Base-by-base conservation (phyloP, 2,888 invertebrate genomes). In the Apomyelois bistriatella region DNA sequence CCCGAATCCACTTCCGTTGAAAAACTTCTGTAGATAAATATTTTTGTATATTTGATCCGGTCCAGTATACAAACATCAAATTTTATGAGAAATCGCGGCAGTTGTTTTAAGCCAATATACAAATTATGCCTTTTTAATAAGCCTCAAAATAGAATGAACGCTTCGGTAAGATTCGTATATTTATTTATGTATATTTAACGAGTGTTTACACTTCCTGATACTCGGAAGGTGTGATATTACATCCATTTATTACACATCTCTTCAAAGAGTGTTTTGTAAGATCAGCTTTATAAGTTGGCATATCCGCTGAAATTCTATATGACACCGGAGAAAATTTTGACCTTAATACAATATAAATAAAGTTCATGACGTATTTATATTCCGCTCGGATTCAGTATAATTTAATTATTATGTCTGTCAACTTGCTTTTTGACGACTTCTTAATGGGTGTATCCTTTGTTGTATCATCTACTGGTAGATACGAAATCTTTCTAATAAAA, bases 21-120 rank as follows among this genome's bases (percentile, higher is more conserved):
- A 53, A 52, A 13, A 51, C 60, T 63, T 70, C 66, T 69, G 60
- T 57, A 58, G 51, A 59, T 42, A 48, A 50, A 48, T 54, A 53
- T 63, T 62, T 65, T 61, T 59, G 46, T 58, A 58, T 54, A 58
- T 59, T 59, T 58, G 51, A 57, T 54, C 51, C 51, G 38, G 38
- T 9, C n/a, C n/a, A 3, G 7, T 35, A 36, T 36, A 7, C 7
- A 38, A 49, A 38, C 30, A 38, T 40, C 8, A 10, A 9, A 12
- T 12, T 49, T 15, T 13, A 40, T 40, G 30, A 49, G 15, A 40
- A 40, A 38, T 38, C 5, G 9, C 0, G 4, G 17, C 22, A 0
- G 7, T 12, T 38, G 4, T n/a, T 8, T 17, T n/a, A 30, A 7
- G 32, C 15, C 30, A 41, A 41, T 41, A 41, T 15, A n/a, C 16